A percentile compares a stretch with the other conserved stretches of the same genome.
These are phyloP conservation scores for Tribolium freemani DNA, from an alignment of 2,888 invertebrate species.

Conservation along the genomic window DNA sequence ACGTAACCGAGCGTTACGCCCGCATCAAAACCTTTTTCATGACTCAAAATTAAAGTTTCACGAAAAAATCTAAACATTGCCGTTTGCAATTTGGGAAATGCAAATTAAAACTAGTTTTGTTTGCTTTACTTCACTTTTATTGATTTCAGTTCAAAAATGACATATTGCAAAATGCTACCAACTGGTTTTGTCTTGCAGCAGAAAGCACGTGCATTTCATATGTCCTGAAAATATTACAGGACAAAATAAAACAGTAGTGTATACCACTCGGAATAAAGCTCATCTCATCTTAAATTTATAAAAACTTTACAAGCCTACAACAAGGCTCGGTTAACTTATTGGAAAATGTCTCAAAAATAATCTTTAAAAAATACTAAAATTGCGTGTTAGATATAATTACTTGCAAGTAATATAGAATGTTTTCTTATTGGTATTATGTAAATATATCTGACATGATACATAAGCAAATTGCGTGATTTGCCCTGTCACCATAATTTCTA, in stretches of 20 bases:
- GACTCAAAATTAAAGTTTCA: too few species aligned
- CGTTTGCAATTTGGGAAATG: background rate
- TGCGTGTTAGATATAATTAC: too few species aligned
- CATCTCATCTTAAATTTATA: background rate
- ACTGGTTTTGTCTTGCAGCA: background rate
- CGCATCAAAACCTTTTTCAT: too few species aligned
- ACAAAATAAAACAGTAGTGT: background rate
- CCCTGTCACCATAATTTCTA: too few species aligned
- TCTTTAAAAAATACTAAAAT: too few species aligned
- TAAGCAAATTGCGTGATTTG: too few species aligned
- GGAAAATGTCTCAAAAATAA: too few species aligned
- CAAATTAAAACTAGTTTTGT: background rate
- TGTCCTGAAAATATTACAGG: background rate
- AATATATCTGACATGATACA: too few species aligned
- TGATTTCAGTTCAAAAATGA: background rate
- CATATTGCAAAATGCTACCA: background rate
- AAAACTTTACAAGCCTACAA: background rate
- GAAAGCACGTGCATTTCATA: background rate
- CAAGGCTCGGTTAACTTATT: background rate
- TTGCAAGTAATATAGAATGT: too few species aligned
- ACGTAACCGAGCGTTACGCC: background rate
- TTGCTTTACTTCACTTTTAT: background rate
- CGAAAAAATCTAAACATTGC: too few species aligned
- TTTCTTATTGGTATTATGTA: too few species aligned
- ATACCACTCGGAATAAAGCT: background rate